A percentile compares a stretch with the other conserved stretches of the same genome.
Evolutionary conservation across 2,113 vertebrate species (phyloP).

Genomic region (Otolemur garnettii): DNA sequence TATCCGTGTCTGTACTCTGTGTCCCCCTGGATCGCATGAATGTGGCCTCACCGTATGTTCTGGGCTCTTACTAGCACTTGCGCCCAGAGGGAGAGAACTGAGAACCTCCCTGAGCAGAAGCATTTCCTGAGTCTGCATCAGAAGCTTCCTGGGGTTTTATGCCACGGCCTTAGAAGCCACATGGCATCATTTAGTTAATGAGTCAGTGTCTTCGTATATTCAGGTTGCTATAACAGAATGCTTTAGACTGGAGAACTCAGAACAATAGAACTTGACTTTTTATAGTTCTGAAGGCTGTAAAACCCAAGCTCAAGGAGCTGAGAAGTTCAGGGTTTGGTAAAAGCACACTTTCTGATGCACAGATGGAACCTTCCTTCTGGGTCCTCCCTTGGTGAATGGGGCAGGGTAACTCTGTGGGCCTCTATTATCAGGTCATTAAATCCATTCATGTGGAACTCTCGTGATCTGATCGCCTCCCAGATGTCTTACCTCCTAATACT

Average conservation of each 20-base stretch:
- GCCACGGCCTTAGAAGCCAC: neutral
- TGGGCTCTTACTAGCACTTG: neutral
- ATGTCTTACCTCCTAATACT: too few species aligned
- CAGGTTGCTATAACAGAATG: too few species aligned
- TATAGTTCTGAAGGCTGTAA: neutral
- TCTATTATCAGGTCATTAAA: too few species aligned
- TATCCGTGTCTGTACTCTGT: neutral
- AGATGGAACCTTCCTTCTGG: too few species aligned
- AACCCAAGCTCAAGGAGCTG: too few species aligned
- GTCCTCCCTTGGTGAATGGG: too few species aligned
- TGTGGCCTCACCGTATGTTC: fast-evolving
- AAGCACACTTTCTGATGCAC: too few species aligned
- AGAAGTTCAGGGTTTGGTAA: too few species aligned
- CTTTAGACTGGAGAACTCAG: neutral
- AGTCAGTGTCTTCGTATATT: neutral
- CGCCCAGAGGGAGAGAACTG: neutral
- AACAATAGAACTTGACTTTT: neutral
- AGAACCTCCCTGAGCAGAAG: neutral
- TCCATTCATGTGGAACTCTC: too few species aligned
- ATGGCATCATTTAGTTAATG: neutral
- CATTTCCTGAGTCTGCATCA: neutral
- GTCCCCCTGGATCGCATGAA: too few species aligned
- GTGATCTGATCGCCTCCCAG: too few species aligned
- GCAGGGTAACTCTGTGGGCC: too few species aligned
- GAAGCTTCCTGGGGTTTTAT: neutral